Conservation (phyloP, 2,888 invertebrate species). For the Minunthozetes semirufus region DNA sequence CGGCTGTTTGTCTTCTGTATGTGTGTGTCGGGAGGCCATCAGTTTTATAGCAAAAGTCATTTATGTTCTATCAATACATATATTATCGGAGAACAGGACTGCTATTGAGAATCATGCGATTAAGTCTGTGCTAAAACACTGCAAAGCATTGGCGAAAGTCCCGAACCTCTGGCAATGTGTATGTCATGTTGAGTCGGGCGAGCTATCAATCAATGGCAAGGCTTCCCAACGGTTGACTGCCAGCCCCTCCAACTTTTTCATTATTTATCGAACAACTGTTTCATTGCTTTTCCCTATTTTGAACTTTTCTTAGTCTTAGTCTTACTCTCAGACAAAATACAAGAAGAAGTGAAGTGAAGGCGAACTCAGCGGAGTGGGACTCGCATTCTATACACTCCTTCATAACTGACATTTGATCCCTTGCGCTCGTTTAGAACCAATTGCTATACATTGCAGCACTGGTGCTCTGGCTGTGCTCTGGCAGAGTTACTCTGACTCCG, state of each 20-base stretch:
- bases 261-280: slow-evolving; percentile 27
- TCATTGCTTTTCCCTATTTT: background rate
- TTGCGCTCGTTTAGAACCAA: slow-evolving; percentile 14
- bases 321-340: background rate
- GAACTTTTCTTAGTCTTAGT: background rate
- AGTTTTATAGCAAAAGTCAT: slow-evolving; percentile 6
- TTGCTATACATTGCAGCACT: slow-evolving; percentile 3
- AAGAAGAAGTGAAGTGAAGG: background rate
- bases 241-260: slow-evolving; percentile 18
- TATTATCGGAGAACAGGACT: background rate
- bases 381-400: slow-evolving; percentile 26
- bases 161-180: slow-evolving; percentile 13
- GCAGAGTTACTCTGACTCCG: background rate
- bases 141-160: background rate
- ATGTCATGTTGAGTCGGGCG: slow-evolving; percentile 26
- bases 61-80: slow-evolving; percentile 22
- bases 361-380: background rate
- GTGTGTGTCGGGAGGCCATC: slow-evolving; percentile 3
- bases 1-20: background rate
- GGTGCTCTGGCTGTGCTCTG: background rate
- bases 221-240: background rate
- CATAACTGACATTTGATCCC: slow-evolving; percentile 31
- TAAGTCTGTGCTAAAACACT: background rate
- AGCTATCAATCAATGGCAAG: slow-evolving; percentile 18
- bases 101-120: background rate